These are phyloP conservation scores for Agrochola lychnidis DNA, from an alignment of 2,888 invertebrate species.

Conservation along the genomic window DNA sequence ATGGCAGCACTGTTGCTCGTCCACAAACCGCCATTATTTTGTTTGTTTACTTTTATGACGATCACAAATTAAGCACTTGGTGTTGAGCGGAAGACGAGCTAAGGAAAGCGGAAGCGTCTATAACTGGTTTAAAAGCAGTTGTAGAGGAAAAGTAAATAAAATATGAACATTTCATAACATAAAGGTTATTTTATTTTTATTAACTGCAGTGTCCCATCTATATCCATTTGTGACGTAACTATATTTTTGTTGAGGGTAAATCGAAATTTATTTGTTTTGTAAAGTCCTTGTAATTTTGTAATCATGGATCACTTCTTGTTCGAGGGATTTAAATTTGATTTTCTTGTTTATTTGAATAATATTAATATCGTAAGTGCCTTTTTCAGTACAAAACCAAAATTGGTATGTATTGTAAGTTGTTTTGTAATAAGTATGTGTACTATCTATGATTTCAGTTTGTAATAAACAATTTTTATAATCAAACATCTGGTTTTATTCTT, in stretches of 20 bases:
- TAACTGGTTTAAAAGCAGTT: no score
- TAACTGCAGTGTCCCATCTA: no score
- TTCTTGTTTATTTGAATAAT: neutral
- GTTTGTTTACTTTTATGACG: no score
- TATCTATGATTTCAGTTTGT: conserved; percentile 30
- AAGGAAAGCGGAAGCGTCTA: no score
- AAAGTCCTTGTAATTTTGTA: neutral
- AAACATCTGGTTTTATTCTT: neutral
- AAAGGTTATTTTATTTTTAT: no score
- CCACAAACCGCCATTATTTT: no score
- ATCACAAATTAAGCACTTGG: no score
- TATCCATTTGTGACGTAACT: neutral
- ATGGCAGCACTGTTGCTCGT: no score
- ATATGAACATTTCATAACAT: no score
- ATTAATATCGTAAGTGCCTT: conserved; percentile 39
- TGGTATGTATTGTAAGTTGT: conserved; percentile 27
- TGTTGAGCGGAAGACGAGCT: no score
- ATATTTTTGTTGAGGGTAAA: neutral
- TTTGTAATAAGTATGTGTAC: conserved; percentile 26
- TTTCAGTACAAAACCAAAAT: conserved; percentile 35
- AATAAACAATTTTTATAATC: conserved; percentile 41
- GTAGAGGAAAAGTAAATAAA: no score
- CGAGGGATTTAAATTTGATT: neutral
- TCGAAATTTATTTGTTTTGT: neutral
- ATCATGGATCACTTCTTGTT: conserved; percentile 2